Conservation (phyloP, 2,888 invertebrate genomes). For the Drosophila mayaguana region DNA sequence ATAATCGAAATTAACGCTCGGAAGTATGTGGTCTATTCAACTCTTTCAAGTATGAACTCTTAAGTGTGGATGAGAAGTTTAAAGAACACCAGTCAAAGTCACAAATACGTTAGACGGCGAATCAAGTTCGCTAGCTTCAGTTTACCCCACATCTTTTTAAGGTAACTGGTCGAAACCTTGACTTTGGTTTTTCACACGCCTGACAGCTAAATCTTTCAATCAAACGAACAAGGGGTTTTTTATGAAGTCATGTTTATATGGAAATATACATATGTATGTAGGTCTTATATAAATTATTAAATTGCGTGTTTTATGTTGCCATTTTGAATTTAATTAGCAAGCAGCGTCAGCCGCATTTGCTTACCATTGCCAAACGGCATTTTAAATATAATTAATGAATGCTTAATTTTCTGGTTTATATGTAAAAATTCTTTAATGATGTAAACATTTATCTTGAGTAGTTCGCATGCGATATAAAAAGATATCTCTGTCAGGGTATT, state of each 20-base stretch:
- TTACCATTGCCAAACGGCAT: neutral
- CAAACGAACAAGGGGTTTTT: conserved; percentile 20
- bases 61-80: neutral
- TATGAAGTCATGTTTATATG: neutral
- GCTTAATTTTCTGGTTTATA: neutral
- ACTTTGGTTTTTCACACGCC: conserved; percentile 50
- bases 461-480: neutral
- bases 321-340: conserved; percentile 6
- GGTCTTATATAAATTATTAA: conserved; percentile 7
- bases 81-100: conserved; percentile 31
- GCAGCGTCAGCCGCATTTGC: neutral
- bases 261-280: neutral
- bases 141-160: conserved; percentile 29
- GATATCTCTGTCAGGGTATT: neutral
- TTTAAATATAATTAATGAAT: neutral
- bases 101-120: conserved; percentile 9
- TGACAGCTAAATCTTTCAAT: conserved; percentile 21
- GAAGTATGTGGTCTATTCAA: conserved; percentile 29
- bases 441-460: neutral
- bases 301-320: conserved; percentile 6
- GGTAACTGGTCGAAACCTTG: conserved; percentile 44
- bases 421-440: neutral
- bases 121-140: conserved; percentile 29
- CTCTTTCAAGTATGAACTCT: conserved; percentile 10
- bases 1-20: conserved; percentile 17